phyloP scores from a whole-genome alignment of 92 coral and sea anemone species.

The Palythoa grandis region DNA sequence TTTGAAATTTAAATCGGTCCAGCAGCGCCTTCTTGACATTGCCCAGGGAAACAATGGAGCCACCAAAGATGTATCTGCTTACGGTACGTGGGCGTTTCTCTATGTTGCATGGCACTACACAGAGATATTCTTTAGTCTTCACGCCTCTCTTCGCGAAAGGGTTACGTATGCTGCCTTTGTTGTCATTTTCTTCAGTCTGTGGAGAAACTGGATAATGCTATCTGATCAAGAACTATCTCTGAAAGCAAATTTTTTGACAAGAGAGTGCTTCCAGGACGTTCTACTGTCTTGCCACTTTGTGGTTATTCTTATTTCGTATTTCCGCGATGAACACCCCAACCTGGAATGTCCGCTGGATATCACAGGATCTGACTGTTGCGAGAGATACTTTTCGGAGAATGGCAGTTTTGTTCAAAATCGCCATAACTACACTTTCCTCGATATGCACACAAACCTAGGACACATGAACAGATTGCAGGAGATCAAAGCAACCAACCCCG shows the following conservation, averaged over 20 bases:
- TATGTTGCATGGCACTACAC: constrained; percentile 58
- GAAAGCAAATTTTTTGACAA: constrained; percentile 61
- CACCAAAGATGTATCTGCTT: constrained; percentile 57
- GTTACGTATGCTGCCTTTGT: constrained; percentile 62
- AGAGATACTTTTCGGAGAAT: constrained; percentile 60
- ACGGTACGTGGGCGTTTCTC: constrained; percentile 69
- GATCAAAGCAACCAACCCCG: constrained; percentile 49
- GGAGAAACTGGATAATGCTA: constrained; percentile 61
- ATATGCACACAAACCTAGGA: constrained; percentile 66
- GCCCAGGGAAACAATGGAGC: constrained; percentile 53
- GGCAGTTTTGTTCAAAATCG: constrained; percentile 62
- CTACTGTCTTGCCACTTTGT: constrained; percentile 66
- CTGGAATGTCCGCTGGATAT: constrained; percentile 59
- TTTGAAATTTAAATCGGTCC: constrained; percentile 47
- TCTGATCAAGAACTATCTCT: constrained; percentile 40
- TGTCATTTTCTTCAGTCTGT: constrained; percentile 57
- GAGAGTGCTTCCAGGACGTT: constrained; percentile 67
- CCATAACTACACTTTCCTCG: constrained; percentile 62
- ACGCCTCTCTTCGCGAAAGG: constrained; percentile 67
- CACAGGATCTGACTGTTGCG: constrained; percentile 61
- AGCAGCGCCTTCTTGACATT: constrained; percentile 59
- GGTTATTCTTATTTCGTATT: constrained; percentile 57
- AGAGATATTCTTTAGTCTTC: constrained; percentile 66
- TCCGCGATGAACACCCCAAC: constrained; percentile 61
- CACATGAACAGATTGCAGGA: constrained; percentile 65